phyloP scores from a whole-genome alignment of 2,888 invertebrate species.

The Phymatocera aterrima region DNA sequence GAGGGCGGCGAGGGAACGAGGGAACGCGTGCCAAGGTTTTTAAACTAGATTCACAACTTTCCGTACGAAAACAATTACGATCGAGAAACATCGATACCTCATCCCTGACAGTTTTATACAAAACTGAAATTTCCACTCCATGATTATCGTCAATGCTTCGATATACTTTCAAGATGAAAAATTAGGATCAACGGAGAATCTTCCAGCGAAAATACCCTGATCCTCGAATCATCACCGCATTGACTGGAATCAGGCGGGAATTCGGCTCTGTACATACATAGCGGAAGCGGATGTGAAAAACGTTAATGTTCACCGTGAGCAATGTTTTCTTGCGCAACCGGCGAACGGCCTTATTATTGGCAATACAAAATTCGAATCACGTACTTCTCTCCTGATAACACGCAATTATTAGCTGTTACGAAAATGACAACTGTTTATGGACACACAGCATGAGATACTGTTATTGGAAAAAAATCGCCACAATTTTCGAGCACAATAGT shows the following conservation, averaged over 20 bases:
- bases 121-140: neutral
- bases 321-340: no score
- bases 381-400: no score
- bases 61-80: slow-evolving; percentile 13
- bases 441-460: slow-evolving; percentile 30
- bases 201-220: no score
- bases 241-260: no score
- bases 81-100: neutral
- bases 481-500: slow-evolving; percentile 59
- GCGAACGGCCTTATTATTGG: no score
- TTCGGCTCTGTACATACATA: no score
- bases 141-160: neutral
- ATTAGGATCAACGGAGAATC: no score
- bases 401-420: neutral
- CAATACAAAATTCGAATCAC: no score
- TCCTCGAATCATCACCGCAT: no score
- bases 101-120: neutral
- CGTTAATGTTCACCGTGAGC: no score
- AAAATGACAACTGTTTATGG: slow-evolving; percentile 1
- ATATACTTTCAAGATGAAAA: neutral
- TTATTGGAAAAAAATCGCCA: slow-evolving; percentile 56
- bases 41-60: slow-evolving; percentile 1
- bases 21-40: neutral
- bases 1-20: neutral
- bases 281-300: no score